Conservation (phyloP, 2,797 vertebrate species). For the Macrochelys suwanniensis region DNA sequence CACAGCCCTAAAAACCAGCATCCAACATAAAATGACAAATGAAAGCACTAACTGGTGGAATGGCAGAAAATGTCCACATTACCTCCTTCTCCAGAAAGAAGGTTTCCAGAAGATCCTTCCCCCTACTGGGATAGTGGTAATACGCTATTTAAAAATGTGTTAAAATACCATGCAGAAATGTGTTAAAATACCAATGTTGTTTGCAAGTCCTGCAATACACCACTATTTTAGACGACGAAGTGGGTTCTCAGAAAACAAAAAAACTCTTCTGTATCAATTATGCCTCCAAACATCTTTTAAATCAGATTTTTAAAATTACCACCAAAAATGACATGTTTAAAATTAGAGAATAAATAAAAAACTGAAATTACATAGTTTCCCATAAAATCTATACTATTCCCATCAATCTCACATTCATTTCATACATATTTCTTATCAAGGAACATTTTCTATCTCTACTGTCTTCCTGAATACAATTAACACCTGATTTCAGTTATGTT, state of each 20-base stretch:
- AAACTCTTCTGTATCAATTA: not conserved
- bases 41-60: not conserved
- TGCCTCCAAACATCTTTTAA: not conserved
- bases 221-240: not conserved
- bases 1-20: not conserved
- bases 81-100: not conserved
- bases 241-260: not conserved
- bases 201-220: not conserved
- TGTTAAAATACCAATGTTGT: not conserved
- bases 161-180: not conserved
- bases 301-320: constrained; percentile 20
- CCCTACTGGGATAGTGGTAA: not conserved
- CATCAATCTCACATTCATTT: constrained; percentile 3
- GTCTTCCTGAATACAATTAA: constrained; percentile 63
- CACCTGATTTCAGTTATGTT: constrained; percentile 29
- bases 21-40: not conserved
- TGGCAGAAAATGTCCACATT: not conserved
- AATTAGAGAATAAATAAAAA: not conserved
- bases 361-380: not conserved
- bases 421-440: not conserved
- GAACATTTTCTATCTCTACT: constrained; percentile 8
- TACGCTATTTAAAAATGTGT: not conserved
- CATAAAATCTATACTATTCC: not conserved
- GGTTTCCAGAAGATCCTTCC: not conserved
- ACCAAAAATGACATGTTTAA: not conserved